These are phyloP conservation scores for Gonatopus flavifemur DNA, from an alignment of 1,140 invertebrate species.

Conservation along the genomic window DNA sequence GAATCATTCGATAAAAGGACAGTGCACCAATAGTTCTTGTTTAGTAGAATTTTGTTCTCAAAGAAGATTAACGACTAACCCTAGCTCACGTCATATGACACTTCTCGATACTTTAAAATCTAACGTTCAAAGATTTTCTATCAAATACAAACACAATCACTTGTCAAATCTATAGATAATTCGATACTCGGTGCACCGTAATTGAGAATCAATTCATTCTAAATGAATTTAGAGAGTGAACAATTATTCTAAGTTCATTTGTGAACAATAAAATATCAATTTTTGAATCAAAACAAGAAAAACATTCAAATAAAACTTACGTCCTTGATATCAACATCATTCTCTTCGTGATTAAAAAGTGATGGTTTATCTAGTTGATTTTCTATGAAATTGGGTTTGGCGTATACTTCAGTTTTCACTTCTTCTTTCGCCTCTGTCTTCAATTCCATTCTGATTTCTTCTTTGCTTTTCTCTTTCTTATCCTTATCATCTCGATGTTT, in stretches of 20 bases:
- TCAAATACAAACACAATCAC: no score
- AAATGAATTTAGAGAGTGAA: background rate
- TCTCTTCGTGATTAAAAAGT: constrained; percentile 6
- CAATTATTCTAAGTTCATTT: background rate
- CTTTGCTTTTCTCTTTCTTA: constrained; percentile 46
- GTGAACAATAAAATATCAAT: background rate
- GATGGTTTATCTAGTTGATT: constrained; percentile 17
- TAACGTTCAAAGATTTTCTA: no score
- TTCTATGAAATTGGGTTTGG: constrained; percentile 17
- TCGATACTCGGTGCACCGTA: no score
- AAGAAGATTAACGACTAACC: no score
- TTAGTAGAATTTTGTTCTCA: no score
- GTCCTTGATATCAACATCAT: constrained; percentile 48
- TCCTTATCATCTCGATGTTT: constrained; percentile 52
- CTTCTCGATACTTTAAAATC: no score
- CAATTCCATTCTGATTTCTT: constrained; percentile 41
- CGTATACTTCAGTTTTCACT: no score
- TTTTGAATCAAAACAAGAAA: background rate
- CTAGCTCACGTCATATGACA: no score
- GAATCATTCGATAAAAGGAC: no score
- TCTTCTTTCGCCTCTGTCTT: constrained; percentile 28
- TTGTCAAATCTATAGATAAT: no score
- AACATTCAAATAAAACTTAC: constrained; percentile 24
- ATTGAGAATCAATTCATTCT: background rate
- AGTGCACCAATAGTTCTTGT: no score